Conservation (phyloP, 2,113 vertebrate species). For the Colossoma macropomum region DNA sequence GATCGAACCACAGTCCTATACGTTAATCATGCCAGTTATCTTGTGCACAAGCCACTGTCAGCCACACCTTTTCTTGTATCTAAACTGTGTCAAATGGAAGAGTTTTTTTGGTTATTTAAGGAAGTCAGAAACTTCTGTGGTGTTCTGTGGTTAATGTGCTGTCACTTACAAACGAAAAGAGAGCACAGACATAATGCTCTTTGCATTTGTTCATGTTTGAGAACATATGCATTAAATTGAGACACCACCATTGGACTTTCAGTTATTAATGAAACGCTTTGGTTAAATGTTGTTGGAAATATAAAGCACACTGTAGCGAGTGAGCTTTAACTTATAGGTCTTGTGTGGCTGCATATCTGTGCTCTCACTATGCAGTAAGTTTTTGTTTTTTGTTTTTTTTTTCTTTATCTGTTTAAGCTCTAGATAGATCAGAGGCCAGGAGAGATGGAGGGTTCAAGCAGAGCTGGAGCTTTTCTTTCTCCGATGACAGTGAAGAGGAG, state of each 20-base stretch:
- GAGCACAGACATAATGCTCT: not conserved
- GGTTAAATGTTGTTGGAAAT: not conserved
- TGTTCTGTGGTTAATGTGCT: not conserved
- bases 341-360: not conserved
- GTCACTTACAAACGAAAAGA: not conserved
- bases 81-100: not conserved
- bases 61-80: not conserved
- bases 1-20: not conserved
- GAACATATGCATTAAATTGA: too few species aligned
- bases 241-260: too few species aligned
- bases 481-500: conserved; percentile 88
- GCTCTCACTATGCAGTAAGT: conserved; percentile 43
- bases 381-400: conserved; percentile 55
- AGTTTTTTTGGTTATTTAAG: not conserved
- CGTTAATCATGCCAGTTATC: not conserved
- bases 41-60: not conserved
- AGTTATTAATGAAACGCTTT: too few species aligned
- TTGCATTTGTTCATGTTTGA: too few species aligned
- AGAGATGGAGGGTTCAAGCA: conserved; percentile 93
- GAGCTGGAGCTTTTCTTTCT: conserved; percentile 92
- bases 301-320: not conserved
- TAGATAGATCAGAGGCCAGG: conserved; percentile 89
- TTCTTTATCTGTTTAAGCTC: conserved; percentile 82
- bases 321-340: not conserved
- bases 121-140: too few species aligned